These are phyloP conservation scores for Tupiocoris notatus DNA, from an alignment of 2,888 invertebrate genomes.

Conservation along the genomic window DNA sequence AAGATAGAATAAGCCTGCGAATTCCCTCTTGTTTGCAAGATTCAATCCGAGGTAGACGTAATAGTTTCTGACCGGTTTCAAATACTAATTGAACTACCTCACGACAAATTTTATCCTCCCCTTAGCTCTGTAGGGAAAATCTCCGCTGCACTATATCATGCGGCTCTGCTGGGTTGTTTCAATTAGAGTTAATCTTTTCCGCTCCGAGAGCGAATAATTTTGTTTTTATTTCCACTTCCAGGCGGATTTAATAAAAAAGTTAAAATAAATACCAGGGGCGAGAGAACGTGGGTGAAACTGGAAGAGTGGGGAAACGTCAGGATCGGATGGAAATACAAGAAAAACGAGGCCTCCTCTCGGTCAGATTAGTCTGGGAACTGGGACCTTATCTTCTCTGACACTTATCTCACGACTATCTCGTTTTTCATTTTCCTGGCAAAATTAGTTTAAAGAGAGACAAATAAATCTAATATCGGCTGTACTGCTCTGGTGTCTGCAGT, in stretches of 20 bases:
- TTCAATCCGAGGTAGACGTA: background rate
- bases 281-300: background rate
- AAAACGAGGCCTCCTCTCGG: conserved; percentile 19
- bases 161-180: background rate
- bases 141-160: background rate
- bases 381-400: conserved; percentile 15
- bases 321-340: background rate
- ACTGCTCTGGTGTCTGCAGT: conserved; percentile 1
- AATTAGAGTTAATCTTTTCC: conserved; percentile 16
- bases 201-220: conserved; percentile 12
- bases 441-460: conserved; percentile 37
- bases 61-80: background rate
- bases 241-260: conserved; percentile 8
- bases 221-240: background rate
- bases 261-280: background rate
- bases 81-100: background rate
- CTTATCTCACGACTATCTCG: conserved; percentile 29
- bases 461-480: conserved; percentile 38
- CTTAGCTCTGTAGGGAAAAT: background rate
- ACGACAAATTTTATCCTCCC: background rate
- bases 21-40: background rate
- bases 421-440: conserved; percentile 35
- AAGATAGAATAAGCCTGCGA: background rate
- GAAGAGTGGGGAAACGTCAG: background rate
- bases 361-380: conserved; percentile 33